Base-by-base conservation (phyloP, 2,113 vertebrate species). In the Protobothrops mucrosquamatus region DNA sequence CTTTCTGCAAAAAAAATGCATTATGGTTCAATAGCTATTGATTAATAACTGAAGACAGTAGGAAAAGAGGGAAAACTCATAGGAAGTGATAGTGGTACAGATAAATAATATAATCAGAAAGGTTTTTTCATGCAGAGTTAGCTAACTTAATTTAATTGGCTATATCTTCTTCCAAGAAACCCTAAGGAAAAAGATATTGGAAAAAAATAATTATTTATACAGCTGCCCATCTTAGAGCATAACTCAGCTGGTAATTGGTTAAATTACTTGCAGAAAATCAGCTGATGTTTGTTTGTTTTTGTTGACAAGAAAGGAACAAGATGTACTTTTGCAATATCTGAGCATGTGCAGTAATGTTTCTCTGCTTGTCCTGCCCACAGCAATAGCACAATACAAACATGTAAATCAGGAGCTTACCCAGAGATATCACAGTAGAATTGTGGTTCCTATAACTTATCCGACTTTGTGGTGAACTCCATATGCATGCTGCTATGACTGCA, bases 41-140 rank as follows among this genome's bases (percentile, higher is more conserved):
- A 93, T 97, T 96, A 96, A 97, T 97, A 97, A 96, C 92, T 95
- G 95, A 96, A 97, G 95, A 89, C 94, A 95, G 95, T n/a, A 54
- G 26, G 43, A 87, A 52, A 29, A 87, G 51, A n/a, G 26, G 6
- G 11, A 54, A 14, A n/a, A 87, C 29, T 55, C 74, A 54, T n/a
- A 9, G 51, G 29, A 52, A 54, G 24, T 20, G 8, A 14, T 88
- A 55, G 51, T 18, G n/a, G 9, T 54, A 54, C 6, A 52, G 87
- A 88, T n/a, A 88, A 22, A n/a, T 52, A n/a, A 88, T n/a, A n/a
- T 52, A n/a, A 14, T 88, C 29, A 8, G 14, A 55, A 87, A 12
- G 23, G 6, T 26, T n/a, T 8, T 87, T 87, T 87, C 95, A 94
- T 95, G 92, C 94, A 95, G 90, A 94, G 89, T 5, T 29, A 94